These are phyloP conservation scores for Pipistrellus pipistrellus DNA, from an alignment of 2,797 vertebrate species.

Conservation along the genomic window DNA sequence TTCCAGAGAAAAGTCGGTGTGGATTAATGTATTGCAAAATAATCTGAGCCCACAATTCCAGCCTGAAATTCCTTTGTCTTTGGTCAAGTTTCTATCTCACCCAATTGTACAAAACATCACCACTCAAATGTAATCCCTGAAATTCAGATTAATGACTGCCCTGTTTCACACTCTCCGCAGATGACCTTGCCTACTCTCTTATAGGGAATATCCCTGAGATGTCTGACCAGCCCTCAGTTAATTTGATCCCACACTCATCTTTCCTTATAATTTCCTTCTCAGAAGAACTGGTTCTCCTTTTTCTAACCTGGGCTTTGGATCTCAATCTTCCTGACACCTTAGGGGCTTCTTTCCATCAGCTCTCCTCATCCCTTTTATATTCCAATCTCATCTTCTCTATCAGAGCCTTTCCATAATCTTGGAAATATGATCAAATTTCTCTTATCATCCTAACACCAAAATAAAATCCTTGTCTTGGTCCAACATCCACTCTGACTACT, in stretches of 20 bases:
- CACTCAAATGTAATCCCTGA: background rate
- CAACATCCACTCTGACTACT: background rate
- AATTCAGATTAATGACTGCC: background rate
- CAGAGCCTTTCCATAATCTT: background rate
- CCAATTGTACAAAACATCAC: background rate
- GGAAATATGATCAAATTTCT: conserved; percentile 8
- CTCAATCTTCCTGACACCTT: background rate
- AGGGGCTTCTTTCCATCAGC: background rate
- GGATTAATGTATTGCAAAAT: background rate
- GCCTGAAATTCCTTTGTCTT: conserved; percentile 5
- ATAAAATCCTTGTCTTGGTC: background rate
- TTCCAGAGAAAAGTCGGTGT: conserved; percentile 4
- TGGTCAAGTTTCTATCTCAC: background rate
- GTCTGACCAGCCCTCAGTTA: background rate
- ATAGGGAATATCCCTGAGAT: background rate
- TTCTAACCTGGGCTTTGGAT: conserved; percentile 2
- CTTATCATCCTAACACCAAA: background rate
- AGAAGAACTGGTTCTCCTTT: background rate
- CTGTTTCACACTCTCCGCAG: background rate
- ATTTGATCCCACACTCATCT: background rate
- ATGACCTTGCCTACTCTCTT: background rate
- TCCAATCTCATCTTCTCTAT: background rate
- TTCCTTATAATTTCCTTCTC: background rate
- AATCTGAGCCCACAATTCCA: background rate
- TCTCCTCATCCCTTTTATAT: background rate